Conservation (phyloP, 2,888 invertebrate species). For the Gibbula magus region DNA sequence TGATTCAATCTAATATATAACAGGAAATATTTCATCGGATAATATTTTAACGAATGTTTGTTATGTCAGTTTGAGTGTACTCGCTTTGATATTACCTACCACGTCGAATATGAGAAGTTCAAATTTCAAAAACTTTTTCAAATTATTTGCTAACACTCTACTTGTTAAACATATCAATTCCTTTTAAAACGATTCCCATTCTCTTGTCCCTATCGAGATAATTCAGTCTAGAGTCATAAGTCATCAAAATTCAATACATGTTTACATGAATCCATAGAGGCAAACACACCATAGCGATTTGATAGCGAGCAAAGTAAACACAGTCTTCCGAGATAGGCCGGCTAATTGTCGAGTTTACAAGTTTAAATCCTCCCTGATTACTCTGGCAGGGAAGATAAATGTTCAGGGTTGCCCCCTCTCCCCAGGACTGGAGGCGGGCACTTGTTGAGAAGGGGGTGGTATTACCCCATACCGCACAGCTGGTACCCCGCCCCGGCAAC, state of each 20-base stretch:
- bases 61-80: no score
- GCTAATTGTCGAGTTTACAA: constrained; percentile 13
- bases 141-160: no score
- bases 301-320: neutral
- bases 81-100: no score
- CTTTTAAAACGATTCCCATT: no score
- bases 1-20: no score
- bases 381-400: neutral
- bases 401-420: neutral
- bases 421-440: neutral
- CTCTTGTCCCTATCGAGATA: neutral
- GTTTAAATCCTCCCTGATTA: constrained; percentile 3
- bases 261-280: neutral
- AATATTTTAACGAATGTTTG: no score
- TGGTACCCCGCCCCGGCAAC: neutral
- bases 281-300: neutral
- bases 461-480: neutral
- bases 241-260: constrained; percentile 4
- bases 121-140: no score
- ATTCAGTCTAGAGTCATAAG: neutral
- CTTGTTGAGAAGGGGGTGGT: neutral
- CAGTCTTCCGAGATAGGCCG: neutral
- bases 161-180: no score
- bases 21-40: no score
- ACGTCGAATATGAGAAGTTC: no score